Percentiles rank a stretch among this genome's conserved stretches.
Conservation (phyloP, 1,140 invertebrate species). For the Aphelenchoides avenae region DNA sequence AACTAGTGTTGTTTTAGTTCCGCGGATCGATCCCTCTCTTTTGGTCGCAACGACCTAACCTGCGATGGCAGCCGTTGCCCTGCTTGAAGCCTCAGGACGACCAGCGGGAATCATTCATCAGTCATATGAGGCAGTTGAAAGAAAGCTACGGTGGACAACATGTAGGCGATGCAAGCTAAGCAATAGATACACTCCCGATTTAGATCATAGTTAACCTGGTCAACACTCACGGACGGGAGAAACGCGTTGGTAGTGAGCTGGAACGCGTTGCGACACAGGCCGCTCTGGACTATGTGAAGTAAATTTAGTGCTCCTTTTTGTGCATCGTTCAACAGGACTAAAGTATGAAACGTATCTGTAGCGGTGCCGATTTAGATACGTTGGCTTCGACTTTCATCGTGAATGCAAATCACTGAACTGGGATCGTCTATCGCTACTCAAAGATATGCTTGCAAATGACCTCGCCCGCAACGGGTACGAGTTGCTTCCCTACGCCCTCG, state of each 20-base stretch:
- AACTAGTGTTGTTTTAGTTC: too few species aligned
- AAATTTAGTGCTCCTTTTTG: conserved; percentile 1
- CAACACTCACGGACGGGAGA: conserved; percentile 81
- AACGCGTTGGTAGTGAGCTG: conserved; percentile 74
- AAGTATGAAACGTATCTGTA: too few species aligned
- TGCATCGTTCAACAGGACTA: too few species aligned
- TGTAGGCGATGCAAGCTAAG: too few species aligned
- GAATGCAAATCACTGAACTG: conserved; percentile 94
- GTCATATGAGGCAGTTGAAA: conserved; percentile 34
- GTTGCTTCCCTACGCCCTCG: conserved; percentile 5
- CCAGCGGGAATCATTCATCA: conserved; percentile 34
- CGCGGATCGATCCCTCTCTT: conserved; percentile 67
- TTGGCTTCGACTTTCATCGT: conserved; percentile 95
- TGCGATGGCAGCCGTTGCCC: conserved; percentile 82
- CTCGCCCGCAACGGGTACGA: conserved; percentile 73
- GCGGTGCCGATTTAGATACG: too few species aligned
- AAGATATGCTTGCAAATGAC: conserved; percentile 78
- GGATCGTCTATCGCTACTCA: conserved; percentile 80
- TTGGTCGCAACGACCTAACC: conserved; percentile 87
- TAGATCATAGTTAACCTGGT: conserved; percentile 81
- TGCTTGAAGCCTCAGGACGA: conserved; percentile 73
- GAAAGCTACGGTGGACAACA: conserved; percentile 76
- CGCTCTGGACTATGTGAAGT: conserved; percentile 12
- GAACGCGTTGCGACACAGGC: conserved; percentile 65
- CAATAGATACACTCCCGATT: too few species aligned